Evolutionary conservation across 2,113 vertebrate genomes (phyloP).

Genomic region (Nicator chloris): DNA sequence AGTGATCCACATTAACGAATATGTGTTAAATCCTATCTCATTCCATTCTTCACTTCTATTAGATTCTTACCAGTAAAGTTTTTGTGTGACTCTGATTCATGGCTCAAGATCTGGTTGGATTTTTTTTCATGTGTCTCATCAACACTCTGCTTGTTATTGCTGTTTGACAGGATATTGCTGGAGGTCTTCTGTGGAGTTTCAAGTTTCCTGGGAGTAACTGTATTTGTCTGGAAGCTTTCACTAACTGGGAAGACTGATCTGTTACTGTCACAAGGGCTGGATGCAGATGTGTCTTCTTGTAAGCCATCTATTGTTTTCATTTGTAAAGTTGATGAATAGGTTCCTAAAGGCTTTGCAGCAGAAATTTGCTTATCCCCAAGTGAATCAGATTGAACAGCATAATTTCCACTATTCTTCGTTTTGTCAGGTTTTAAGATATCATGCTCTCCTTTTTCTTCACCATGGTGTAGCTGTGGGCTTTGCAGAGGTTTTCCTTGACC

Average conservation of each 20-base stretch:
- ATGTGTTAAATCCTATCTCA: background rate
- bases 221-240: background rate
- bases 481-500: conserved; percentile 33
- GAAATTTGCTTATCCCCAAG: background rate
- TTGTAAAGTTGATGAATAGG: background rate
- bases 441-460: conserved; percentile 70
- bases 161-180: background rate
- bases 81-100: conserved; percentile 20
- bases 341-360: background rate
- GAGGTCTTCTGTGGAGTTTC: background rate
- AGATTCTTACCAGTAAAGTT: conserved; percentile 74
- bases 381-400: background rate
- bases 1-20: background rate
- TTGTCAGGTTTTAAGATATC: conserved; percentile 66
- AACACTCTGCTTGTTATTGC: background rate
- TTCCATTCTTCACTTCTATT: background rate
- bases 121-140: background rate
- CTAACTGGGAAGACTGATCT: background rate
- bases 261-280: background rate
- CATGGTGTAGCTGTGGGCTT: background rate
- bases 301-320: background rate
- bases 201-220: background rate
- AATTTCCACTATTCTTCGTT: background rate
- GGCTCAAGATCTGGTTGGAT: background rate
- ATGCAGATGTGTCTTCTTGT: background rate